Evolutionary conservation across 1,140 invertebrate species (phyloP).

Genomic region (Lysiphlebus fabarum): DNA sequence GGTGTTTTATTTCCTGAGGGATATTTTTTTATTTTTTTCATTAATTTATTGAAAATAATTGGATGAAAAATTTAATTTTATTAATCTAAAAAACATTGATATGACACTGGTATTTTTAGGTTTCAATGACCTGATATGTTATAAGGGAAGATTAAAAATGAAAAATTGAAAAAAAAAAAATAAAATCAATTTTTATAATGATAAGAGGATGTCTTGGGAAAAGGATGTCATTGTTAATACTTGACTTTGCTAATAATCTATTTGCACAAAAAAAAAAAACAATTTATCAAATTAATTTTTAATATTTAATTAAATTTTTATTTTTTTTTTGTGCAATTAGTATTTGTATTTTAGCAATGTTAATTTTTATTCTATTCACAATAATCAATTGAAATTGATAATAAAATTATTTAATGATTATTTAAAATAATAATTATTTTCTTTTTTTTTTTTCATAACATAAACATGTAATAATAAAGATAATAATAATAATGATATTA

Average conservation of each 20-base stretch:
- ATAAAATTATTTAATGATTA: conserved; percentile 1
- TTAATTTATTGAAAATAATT: background rate
- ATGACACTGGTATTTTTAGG: conserved; percentile 46
- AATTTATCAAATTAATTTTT: conserved; percentile 7
- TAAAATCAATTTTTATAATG: no score
- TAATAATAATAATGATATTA: conserved; percentile 36
- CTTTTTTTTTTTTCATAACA: conserved; percentile 10
- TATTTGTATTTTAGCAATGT: background rate
- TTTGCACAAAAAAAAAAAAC: conserved; percentile 41
- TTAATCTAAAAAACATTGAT: conserved; percentile 51
- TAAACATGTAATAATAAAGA: conserved; percentile 6
- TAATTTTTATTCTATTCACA: background rate
- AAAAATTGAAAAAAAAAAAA: background rate
- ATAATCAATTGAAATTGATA: background rate
- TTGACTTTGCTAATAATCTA: conserved; percentile 42
- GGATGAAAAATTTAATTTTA: conserved; percentile 23
- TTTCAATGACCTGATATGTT: conserved; percentile 53
- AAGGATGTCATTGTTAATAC: conserved; percentile 50
- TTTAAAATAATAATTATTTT: conserved; percentile 1
- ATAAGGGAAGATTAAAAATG: background rate
- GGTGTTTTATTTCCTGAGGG: background rate
- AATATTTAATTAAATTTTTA: conserved; percentile 8
- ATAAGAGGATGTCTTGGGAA: conserved; percentile 23
- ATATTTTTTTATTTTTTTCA: background rate
- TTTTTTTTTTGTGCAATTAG: background rate